Conservation (phyloP, 2,113 vertebrate species). For the Craseonycteris thonglongyai region DNA sequence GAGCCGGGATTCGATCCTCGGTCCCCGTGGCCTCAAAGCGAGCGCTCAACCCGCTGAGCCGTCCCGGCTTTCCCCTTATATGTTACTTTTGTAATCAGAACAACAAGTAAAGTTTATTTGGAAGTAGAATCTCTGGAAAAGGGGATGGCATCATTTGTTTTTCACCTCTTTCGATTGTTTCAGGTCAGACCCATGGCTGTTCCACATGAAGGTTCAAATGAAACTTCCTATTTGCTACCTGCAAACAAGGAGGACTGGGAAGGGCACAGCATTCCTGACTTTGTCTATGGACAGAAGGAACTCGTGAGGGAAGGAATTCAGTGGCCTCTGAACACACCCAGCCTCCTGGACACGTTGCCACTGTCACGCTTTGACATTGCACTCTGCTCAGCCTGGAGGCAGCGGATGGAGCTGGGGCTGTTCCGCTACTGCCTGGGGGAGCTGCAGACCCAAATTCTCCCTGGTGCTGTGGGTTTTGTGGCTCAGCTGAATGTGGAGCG, state of each 20-base stretch:
- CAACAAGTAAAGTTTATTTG: not conserved
- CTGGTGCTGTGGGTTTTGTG: conserved; percentile 80
- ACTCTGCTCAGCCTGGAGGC: conserved; percentile 82
- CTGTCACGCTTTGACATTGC: conserved; percentile 82
- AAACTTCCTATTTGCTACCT: conserved; percentile 38
- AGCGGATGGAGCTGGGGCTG: conserved; percentile 82
- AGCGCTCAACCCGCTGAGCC: too few species aligned
- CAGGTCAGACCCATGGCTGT: conserved; percentile 46
- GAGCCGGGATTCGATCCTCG: too few species aligned
- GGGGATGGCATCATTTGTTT: not conserved
- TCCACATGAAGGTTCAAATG: not conserved
- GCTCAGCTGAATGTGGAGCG: conserved; percentile 89
- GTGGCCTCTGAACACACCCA: conserved; percentile 56
- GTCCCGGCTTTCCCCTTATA: too few species aligned
- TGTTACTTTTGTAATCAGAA: not conserved
- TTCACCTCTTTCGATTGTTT: not conserved
- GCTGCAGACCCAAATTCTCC: conserved; percentile 83
- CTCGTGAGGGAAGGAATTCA: conserved; percentile 66
- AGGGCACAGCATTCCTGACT: conserved; percentile 47
- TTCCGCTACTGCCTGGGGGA: conserved; percentile 87
- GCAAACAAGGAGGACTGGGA: not conserved
- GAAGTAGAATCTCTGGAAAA: not conserved
- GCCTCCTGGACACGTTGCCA: not conserved
- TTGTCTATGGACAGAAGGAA: conserved; percentile 81
- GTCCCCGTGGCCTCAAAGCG: too few species aligned